Evolutionary conservation across 2,797 vertebrate genomes (phyloP).

Genomic region (Champsocephalus gunnari): DNA sequence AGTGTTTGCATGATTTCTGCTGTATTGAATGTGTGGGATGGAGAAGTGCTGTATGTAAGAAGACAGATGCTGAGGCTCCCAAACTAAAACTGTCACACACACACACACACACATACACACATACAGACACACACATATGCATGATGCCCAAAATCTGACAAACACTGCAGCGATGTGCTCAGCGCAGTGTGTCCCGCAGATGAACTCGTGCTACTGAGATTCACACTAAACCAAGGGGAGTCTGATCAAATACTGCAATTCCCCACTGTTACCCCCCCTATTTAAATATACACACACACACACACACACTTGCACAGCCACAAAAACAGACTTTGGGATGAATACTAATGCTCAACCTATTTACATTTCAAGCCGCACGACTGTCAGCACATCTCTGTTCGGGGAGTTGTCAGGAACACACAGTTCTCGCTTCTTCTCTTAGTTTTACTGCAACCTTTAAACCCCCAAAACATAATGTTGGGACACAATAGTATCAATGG

Average conservation of each 20-base stretch:
- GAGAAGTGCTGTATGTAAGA: conserved; percentile 47
- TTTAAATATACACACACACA: conserved; percentile 23
- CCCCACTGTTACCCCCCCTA: conserved; percentile 59
- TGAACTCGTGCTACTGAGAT: conserved; percentile 82
- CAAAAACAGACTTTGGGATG: conserved; percentile 51
- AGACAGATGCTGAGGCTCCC: conserved; percentile 56
- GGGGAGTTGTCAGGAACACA: conserved; percentile 62
- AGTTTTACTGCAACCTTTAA: conserved; percentile 62
- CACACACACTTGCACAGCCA: conserved; percentile 44
- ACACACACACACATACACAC: conserved; percentile 38
- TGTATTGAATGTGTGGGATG: conserved; percentile 61
- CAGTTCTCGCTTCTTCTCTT: conserved; percentile 45
- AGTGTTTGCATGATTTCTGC: conserved; percentile 54
- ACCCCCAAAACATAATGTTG: conserved; percentile 39
- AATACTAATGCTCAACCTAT: conserved; percentile 76
- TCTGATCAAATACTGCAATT: conserved; percentile 82
- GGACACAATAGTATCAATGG: conserved; percentile 50
- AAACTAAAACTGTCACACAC: neutral
- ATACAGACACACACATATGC: conserved; percentile 7
- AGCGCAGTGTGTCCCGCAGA: conserved; percentile 68
- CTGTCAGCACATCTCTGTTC: conserved; percentile 70
- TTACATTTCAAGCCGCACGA: conserved; percentile 75
- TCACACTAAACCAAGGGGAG: conserved; percentile 75
- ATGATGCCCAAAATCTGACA: conserved; percentile 59
- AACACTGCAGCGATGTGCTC: conserved; percentile 55